A percentile compares a stretch with the other conserved stretches of the same genome.
Conservation (phyloP, 2,797 vertebrate species). For the Ara ararauna region DNA sequence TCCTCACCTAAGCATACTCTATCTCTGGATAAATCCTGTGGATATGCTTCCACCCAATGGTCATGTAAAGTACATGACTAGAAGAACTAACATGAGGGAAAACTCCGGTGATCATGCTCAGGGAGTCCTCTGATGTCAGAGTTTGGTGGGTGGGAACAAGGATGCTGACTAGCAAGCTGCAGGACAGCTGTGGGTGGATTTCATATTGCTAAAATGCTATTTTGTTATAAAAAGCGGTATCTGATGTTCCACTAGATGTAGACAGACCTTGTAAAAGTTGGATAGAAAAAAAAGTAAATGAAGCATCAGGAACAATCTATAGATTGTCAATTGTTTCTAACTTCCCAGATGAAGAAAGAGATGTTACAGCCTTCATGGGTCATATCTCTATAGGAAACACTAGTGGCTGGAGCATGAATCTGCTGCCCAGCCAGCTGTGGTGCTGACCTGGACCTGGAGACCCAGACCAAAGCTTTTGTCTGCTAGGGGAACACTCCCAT, state of each 20-base stretch:
- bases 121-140: slow-evolving; percentile 64
- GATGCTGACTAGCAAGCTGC: not conserved
- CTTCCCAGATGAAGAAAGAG: not conserved
- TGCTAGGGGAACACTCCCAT: not conserved
- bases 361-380: not conserved
- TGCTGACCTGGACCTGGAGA: not conserved
- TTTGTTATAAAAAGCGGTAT: not conserved
- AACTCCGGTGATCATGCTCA: slow-evolving; percentile 69
- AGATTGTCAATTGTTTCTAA: not conserved
- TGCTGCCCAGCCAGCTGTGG: not conserved
- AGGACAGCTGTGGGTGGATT: not conserved
- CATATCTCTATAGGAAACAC: slow-evolving; percentile 23
- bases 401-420: not conserved
- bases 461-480: not conserved
- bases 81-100: slow-evolving; percentile 73
- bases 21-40: slow-evolving; percentile 62
- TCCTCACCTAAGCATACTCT: not conserved
- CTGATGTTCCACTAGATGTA: not conserved
- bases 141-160: slow-evolving; percentile 45
- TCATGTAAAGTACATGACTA: slow-evolving; percentile 64
- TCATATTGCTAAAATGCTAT: not conserved
- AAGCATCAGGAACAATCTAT: not conserved
- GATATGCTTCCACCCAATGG: slow-evolving; percentile 79
- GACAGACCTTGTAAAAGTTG: not conserved
- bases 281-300: not conserved